Base-by-base conservation (phyloP, 1,140 invertebrate genomes). In the Aporrectodea caliginosa region DNA sequence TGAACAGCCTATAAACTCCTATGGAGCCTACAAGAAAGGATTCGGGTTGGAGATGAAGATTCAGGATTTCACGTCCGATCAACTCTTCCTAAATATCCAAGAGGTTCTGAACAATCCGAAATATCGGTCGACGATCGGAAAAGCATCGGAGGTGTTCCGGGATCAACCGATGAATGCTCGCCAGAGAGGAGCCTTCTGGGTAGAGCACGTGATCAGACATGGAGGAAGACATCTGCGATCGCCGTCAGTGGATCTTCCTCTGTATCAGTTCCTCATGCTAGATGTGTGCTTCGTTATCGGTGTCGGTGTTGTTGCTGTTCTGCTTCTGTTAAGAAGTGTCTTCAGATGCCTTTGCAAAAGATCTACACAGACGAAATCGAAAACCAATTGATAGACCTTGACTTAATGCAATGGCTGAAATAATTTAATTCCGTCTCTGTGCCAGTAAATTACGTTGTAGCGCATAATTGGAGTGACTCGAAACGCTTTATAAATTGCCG, bases 1-100 rank as follows among this genome's bases (percentile, higher is more conserved):
- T n/a, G 85, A 86, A 71, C 85, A 86, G 74, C 83, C 81, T 31
- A 84, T 85, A 33, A 87, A 87, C 81, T 82, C 84, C 6, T 80
- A 85, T 75, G 35, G 86, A 70, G 84, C 87, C 16, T 31, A 0
- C 34, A 35, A 35, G 27, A 35, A 30, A 35, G 75, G 75, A 22
- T 76, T 43, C 35, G 75, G 75, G 2, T 0, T 29, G 31, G 43
- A 14, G 33, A 29, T 76, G 16, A 16, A 0, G 2, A 16, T 76
- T 29, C 35, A 58, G 43, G 43, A 58, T 58, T 58, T 58, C 43
- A 58, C 43, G 43, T 22, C 43, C 6, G 43, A 58, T 12, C 6
- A 58, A 22, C 43, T 58, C 6, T 6, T 22, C 22, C 6, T 12
- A 31, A 32, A 72, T 29, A 35, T 78, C 14, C 43, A 22, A 22